Percentiles rank a stretch among this genome's conserved stretches.
These are phyloP conservation scores for Xiphophorus maculatus DNA, from an alignment of 2,113 vertebrate species.

Conservation along the genomic window DNA sequence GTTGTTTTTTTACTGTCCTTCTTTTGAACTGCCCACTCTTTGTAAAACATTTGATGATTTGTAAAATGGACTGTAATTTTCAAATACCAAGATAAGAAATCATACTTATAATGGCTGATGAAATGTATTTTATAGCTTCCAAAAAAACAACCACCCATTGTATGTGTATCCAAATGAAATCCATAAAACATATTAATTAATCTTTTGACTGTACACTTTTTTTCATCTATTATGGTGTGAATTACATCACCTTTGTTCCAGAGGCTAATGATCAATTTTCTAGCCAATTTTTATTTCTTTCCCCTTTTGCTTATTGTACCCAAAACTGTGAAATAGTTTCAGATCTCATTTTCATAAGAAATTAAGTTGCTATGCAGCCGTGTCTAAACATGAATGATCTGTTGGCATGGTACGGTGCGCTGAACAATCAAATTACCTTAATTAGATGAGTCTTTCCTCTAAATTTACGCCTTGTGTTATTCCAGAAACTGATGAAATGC, in stretches of 20 bases:
- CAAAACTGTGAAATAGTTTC: slow-evolving; percentile 11
- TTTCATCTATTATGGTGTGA: slow-evolving; percentile 26
- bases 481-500: slow-evolving; percentile 41
- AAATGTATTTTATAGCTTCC: neutral
- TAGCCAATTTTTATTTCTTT: neutral
- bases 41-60: too few relatives aligned
- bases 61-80: too few relatives aligned
- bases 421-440: slow-evolving; percentile 42
- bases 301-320: slow-evolving; percentile 37
- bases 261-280: slow-evolving; percentile 48
- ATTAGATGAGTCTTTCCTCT: slow-evolving; percentile 47
- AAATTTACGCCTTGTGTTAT: slow-evolving; percentile 30
- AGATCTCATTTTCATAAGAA: slow-evolving; percentile 36
- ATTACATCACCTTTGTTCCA: slow-evolving; percentile 37
- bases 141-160: neutral
- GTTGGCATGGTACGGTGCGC: slow-evolving; percentile 10
- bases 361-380: slow-evolving; percentile 35
- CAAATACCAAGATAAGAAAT: too few relatives aligned
- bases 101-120: neutral
- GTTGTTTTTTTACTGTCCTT: too few relatives aligned
- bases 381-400: slow-evolving; percentile 21
- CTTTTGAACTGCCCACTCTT: too few relatives aligned
- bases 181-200: neutral
- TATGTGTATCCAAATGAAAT: neutral
- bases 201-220: neutral